These are phyloP conservation scores for Seriola quinqueradiata DNA, from an alignment of 2,113 vertebrate species.

Conservation along the genomic window DNA sequence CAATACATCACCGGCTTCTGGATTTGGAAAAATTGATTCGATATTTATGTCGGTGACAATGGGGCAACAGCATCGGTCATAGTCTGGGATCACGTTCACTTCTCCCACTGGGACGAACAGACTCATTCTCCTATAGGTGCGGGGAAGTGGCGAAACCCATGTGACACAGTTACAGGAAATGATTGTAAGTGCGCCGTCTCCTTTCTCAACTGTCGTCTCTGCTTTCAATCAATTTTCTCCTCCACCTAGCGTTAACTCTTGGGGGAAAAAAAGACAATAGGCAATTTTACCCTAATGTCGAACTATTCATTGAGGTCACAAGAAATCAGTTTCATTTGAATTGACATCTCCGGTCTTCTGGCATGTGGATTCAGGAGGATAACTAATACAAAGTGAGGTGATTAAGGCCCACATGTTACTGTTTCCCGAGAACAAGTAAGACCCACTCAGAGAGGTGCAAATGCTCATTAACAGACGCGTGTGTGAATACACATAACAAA, in stretches of 20 bases:
- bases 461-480: constrained; percentile 46
- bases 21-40: too few relatives aligned
- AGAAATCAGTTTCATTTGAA: not conserved
- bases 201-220: too few relatives aligned
- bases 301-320: not conserved
- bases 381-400: not conserved
- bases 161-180: too few relatives aligned
- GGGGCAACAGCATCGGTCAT: too few relatives aligned
- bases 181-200: too few relatives aligned
- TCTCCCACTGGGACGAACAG: too few relatives aligned
- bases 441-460: not conserved
- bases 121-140: too few relatives aligned
- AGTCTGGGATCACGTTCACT: too few relatives aligned
- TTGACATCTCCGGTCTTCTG: not conserved
- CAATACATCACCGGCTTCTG: too few relatives aligned
- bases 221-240: not conserved
- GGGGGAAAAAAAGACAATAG: not conserved
- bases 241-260: not conserved
- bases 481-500: constrained; percentile 35
- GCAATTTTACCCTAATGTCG: not conserved
- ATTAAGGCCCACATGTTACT: constrained; percentile 3
- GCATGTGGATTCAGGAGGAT: not conserved
- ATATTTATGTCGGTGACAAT: too few relatives aligned
- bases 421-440: constrained; percentile 16
- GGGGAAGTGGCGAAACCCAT: too few relatives aligned